Evolutionary conservation across 2,797 vertebrate genomes (phyloP), one percentile per base, ranked within the genome.

Genomic region (Todus mexicanus): DNA sequence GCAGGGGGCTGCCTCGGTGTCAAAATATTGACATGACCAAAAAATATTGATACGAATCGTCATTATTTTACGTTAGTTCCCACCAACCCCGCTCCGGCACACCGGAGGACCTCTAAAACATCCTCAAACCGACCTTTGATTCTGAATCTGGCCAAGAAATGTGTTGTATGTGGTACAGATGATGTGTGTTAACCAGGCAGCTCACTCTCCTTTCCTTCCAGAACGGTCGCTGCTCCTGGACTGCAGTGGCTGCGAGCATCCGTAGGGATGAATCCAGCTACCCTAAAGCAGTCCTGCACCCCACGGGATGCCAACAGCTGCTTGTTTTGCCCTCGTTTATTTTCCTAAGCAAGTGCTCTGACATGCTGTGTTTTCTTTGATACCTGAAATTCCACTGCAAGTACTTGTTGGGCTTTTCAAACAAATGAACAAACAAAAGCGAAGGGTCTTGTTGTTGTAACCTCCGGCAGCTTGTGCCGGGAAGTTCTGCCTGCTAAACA

Each of bases 211-310:
- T 8, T 27, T 47, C 47, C 7, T 29, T 12, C 20, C 54, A 71
- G 27, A 23, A 4, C 0, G 8, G 21, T 25, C 1, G 2, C 15
- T 35, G 3, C 1, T 3, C 25, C 77, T 45, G 54, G 27, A 3
- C n/a, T 43, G 26, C 9, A 43, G 6, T 27, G 50, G 26, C 51
- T 23, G 10, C 15, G 27, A 69, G 53, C 37, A n/a, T 76, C 51
- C 31, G 19, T 15, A 56, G 72, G 90, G 77, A 26, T 1, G 7
- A 18, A 22, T 8, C 4, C 3, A 6, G 20, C 63, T 75, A 26
- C 77, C 33, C 7, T 33, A 20, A 7, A 59, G 1, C 19, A 64
- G 18, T 16, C 73, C 74, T 26, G 17, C 15, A 1, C 33, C 3
- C 0, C 20, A 6, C 7, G 35, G 48, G 38, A 13, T 89, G 38